phyloP scores from a whole-genome alignment of 1,140 invertebrate species.

The Rhagoletis pomonella region DNA sequence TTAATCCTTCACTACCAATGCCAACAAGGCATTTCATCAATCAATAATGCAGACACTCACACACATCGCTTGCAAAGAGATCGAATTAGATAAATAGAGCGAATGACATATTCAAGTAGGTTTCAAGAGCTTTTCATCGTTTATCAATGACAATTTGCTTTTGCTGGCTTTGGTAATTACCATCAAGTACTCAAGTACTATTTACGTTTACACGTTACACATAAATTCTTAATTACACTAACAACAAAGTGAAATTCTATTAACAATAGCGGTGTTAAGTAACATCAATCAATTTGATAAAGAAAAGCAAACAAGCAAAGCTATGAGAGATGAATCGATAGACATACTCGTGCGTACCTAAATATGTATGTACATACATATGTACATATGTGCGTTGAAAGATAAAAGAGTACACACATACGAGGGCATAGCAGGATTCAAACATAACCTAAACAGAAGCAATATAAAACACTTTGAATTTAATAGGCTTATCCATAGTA shows the following conservation, averaged over 20 bases:
- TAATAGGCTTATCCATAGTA: slow-evolving; percentile 18
- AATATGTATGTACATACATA: neutral
- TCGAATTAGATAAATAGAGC: too few species aligned
- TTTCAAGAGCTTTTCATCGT: neutral
- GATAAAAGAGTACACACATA: neutral
- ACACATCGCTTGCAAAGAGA: too few species aligned
- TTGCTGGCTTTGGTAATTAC: neutral
- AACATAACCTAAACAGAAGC: neutral
- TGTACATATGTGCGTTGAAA: neutral
- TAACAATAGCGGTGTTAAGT: neutral
- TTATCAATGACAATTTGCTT: neutral
- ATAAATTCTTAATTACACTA: slow-evolving; percentile 40
- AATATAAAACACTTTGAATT: slow-evolving; percentile 5
- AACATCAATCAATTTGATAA: slow-evolving; percentile 32
- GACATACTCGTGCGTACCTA: too few species aligned
- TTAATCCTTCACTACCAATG: too few species aligned
- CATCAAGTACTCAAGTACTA: neutral
- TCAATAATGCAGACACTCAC: too few species aligned
- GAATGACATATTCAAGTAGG: neutral
- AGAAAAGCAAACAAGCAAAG: slow-evolving; percentile 2
- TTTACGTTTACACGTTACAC: neutral
- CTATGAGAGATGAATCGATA: neutral
- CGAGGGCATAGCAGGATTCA: neutral
- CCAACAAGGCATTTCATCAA: too few species aligned
- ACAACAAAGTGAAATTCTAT: neutral